Evolutionary conservation across 2,888 invertebrate genomes (phyloP), one percentile per base, ranked within the genome.

Genomic region (Metallyticus violacea): DNA sequence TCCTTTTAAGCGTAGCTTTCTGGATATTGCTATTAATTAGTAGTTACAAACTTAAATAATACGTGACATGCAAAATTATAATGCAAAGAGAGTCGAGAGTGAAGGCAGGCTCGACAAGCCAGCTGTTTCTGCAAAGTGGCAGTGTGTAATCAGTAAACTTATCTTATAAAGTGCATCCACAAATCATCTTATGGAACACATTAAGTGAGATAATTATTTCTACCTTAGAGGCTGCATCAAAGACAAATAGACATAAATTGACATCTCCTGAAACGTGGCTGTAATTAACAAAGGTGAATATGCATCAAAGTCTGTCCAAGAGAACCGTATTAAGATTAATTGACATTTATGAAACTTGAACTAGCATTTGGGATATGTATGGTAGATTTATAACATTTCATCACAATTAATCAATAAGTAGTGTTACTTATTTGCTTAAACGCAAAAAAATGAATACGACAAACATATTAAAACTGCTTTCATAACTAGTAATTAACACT

Each of bases 11-110:
- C 40, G 22, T 6, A 1, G 2, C 40, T 9, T 62, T 62, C 22
- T 62, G 3, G 40, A 62, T 62, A 62, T 9, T 15, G 30, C 30
- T n/a, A 86, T 79, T 86, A 83, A 86, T 86, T 79, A 79, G 27
- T 84, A 83, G 83, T 86, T 86, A 86, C n/a, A 26, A 85, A 86
- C 79, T 28, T 27, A 83, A 86, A 81, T 30, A 86, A 86, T 6
- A 79, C 62, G 40, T 83, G 29, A 15, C 40, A 62, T 62, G 40
- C 9, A 77, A 77, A n/a, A 77, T 26, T 77, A 4, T 76, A 81
- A 30, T n/a, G 25, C 29, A 29, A 81, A 25, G 26, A 7, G 40
- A 26, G 15, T 62, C 22, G 40, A 9, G 40, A 62, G 40, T 62
- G 40, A 15, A 62, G 40, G 40, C 9, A 9, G 22, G 22, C 40